Evolutionary conservation across 2,888 invertebrate species (phyloP).

Genomic region (Parascotia fuliginaria): DNA sequence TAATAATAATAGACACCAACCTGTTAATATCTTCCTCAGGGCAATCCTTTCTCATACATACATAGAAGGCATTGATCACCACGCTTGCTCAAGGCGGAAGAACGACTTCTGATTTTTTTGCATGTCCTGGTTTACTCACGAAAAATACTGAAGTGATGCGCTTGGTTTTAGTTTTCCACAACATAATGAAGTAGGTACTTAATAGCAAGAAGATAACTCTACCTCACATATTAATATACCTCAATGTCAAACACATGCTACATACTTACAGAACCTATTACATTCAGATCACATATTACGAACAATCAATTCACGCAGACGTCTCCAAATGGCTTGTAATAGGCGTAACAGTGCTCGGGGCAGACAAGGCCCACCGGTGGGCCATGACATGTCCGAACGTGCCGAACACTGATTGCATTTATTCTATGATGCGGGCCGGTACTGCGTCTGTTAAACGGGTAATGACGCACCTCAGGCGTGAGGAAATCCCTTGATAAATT

Average conservation of each 20-base stretch:
- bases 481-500: slow-evolving; percentile 41
- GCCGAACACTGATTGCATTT: slow-evolving; percentile 60
- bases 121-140: too few relatives aligned
- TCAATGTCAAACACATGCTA: background rate
- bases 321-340: slow-evolving; percentile 53
- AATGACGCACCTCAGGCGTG: slow-evolving; percentile 36
- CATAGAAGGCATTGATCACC: too few relatives aligned
- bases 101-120: too few relatives aligned
- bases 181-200: too few relatives aligned
- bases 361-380: slow-evolving; percentile 42
- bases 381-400: slow-evolving; percentile 53
- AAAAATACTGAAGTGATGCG: too few relatives aligned
- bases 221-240: background rate
- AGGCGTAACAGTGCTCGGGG: slow-evolving; percentile 43
- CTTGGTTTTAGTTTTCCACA: too few relatives aligned
- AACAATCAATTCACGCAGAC: slow-evolving; percentile 57
- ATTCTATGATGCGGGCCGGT: slow-evolving; percentile 48
- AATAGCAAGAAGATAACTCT: background rate
- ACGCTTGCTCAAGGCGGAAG: too few relatives aligned
- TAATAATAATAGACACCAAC: too few relatives aligned
- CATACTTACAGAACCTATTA: slow-evolving; percentile 8
- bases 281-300: slow-evolving; percentile 42
- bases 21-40: too few relatives aligned
- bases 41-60: too few relatives aligned
- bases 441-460: slow-evolving; percentile 18